Conservation (phyloP, 2,888 invertebrate genomes). For the Strigamia transsilvanica region DNA sequence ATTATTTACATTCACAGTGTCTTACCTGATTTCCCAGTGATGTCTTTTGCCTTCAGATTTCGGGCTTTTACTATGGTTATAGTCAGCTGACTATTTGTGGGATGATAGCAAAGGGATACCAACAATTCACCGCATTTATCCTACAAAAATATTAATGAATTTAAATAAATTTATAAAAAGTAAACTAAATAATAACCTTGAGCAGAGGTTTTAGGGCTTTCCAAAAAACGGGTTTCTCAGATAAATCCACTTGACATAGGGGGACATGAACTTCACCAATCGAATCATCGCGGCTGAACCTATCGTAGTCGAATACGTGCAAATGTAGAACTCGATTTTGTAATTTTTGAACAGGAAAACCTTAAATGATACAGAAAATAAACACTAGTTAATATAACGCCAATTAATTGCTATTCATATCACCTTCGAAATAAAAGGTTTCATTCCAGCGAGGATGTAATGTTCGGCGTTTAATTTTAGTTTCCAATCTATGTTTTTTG, state of each 20-base stretch:
- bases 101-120: slow-evolving; percentile 93
- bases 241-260: slow-evolving; percentile 89
- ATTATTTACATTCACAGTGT: background rate
- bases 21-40: slow-evolving; percentile 90
- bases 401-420: slow-evolving; percentile 49
- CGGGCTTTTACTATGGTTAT: slow-evolving; percentile 90
- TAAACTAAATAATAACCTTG: slow-evolving; percentile 65
- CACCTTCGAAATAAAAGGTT: slow-evolving; percentile 90
- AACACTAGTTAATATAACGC: background rate
- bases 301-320: slow-evolving; percentile 93
- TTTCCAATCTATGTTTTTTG: slow-evolving; percentile 90
- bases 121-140: slow-evolving; percentile 92
- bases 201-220: slow-evolving; percentile 90
- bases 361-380: slow-evolving; percentile 61
- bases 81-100: slow-evolving; percentile 91
- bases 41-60: slow-evolving; percentile 94
- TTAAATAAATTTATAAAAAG: background rate
- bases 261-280: slow-evolving; percentile 93
- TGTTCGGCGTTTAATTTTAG: slow-evolving; percentile 89
- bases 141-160: slow-evolving; percentile 57
- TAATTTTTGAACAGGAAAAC: slow-evolving; percentile 91
- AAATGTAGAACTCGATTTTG: slow-evolving; percentile 90
- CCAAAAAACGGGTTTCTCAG: slow-evolving; percentile 94
- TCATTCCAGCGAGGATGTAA: slow-evolving; percentile 93
- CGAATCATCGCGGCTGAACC: slow-evolving; percentile 92